Evolutionary conservation across 2,888 invertebrate genomes (phyloP).

Genomic region (Boloria selene): DNA sequence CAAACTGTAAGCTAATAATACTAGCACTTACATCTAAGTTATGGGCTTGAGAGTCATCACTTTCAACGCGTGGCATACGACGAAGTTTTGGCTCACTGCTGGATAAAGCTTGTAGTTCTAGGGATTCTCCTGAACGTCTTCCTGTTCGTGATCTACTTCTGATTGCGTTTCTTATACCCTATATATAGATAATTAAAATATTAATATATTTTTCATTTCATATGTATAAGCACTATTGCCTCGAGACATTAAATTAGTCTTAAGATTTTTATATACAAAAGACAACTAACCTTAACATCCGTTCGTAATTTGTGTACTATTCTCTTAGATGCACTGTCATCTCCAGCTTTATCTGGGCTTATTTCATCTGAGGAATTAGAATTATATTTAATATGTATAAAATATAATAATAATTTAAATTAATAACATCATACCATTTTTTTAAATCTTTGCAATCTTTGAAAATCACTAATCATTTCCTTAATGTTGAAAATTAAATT

Average conservation of each 20-base stretch:
- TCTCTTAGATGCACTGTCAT: constrained; percentile 86
- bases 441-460: too few species aligned
- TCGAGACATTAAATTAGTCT: too few species aligned
- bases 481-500: not conserved
- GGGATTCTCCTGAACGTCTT: constrained; percentile 83
- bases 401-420: not conserved
- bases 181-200: constrained; percentile 8
- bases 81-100: constrained; percentile 80
- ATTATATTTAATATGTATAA: not conserved
- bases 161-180: constrained; percentile 84
- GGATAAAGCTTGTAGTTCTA: constrained; percentile 80
- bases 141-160: constrained; percentile 81
- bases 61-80: constrained; percentile 88
- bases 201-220: not conserved
- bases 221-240: not conserved
- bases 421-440: not conserved
- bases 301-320: constrained; percentile 92
- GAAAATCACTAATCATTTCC: too few species aligned
- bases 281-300: constrained; percentile 86
- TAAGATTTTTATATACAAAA: constrained; percentile 1
- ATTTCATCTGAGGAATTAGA: constrained; percentile 58
- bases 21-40: constrained; percentile 57
- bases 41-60: constrained; percentile 84
- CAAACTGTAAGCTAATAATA: not conserved
- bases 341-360: constrained; percentile 76